Percentiles rank a stretch among this genome's conserved stretches.
phyloP scores from a whole-genome alignment of 2,888 invertebrate species.

The Drosophila setosimentum region DNA sequence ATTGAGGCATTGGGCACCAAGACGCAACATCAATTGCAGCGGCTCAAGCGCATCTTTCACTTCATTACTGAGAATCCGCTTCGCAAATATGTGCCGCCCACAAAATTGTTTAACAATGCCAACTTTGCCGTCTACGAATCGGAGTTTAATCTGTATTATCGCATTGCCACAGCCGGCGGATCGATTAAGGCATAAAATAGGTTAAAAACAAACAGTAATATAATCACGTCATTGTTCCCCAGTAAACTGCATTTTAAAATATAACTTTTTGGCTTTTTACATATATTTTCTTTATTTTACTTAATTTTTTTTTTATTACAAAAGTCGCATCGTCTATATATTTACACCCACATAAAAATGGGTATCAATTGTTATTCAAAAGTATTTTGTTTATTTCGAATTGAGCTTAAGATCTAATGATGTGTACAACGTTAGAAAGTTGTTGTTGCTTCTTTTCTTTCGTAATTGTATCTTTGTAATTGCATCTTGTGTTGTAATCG shows the following conservation, averaged over 20 bases:
- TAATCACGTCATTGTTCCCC: not conserved
- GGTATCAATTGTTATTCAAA: conserved; percentile 50
- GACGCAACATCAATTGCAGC: conserved; percentile 72
- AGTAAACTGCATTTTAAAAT: conserved; percentile 1
- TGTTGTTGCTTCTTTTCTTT: conserved; percentile 27
- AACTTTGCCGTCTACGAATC: conserved; percentile 82
- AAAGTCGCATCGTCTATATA: conserved; percentile 64
- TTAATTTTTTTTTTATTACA: conserved; percentile 60
- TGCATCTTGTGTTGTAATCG: conserved; percentile 33
- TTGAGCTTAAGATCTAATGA: conserved; percentile 64
- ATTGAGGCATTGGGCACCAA: conserved; percentile 75
- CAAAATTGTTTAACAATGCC: conserved; percentile 78
- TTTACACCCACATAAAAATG: conserved; percentile 72
- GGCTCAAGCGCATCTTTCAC: conserved; percentile 73
- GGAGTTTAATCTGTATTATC: conserved; percentile 85
- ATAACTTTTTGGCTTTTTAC: conserved; percentile 39
- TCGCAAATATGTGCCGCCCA: conserved; percentile 80
- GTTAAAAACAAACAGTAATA: not conserved
- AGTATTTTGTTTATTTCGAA: conserved; percentile 39
- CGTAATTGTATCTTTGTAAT: conserved; percentile 34
- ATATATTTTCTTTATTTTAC: conserved; percentile 58
- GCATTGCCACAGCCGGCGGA: conserved; percentile 79
- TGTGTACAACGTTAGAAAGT: conserved; percentile 45
- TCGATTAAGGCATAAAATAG: conserved; percentile 56
- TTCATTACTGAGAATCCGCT: conserved; percentile 83